Evolutionary conservation across 2,888 invertebrate genomes (phyloP), one percentile per base, ranked within the genome.

Genomic region (Gerosis bhagava): DNA sequence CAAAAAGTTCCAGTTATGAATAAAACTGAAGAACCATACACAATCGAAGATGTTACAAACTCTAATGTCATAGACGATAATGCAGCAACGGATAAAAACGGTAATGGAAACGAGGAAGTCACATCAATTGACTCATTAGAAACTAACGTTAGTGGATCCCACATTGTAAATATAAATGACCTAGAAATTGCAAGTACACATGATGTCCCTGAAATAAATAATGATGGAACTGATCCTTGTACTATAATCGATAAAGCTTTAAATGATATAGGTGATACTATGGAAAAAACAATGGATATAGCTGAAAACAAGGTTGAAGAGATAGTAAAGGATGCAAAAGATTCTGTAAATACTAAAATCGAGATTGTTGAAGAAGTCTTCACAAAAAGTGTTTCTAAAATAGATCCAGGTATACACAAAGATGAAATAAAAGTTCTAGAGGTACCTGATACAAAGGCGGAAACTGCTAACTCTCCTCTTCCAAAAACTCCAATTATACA

Each of bases 131-230:
- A 88, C 62, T 89, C 89, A 51, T 68, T 89, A 57, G 88, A 89
- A 54, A 87, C 86, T n/a, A 89, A 89, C 63, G 89, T 89, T 43
- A 89, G 88, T 53, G 89, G 83, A 53, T 88, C 89, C 19, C 89
- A 89, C 54, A 89, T 89, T 49, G 80, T 87, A 71, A 81, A 87
- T 72, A 89, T 90, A 61, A 89, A 89, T 59, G 88, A 89, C 72
- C 79, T 89, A 68, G 81, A 80, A 59, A 80, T 70, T 49, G 71
- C 68, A 52, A 79, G 76, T 58, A 73, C 70, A 58, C 78, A 79
- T 56, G 79, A 70, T 49, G 58, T 77, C 47, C 62, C 69, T 44
- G 82, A 83, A 49, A 64, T 80, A 55, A 73, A 68, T 49, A 71
- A 68, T 53, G 75, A 79, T 51, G 70, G 71, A 46, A 64, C 63